A percentile compares a stretch with the other conserved stretches of the same genome.
Evolutionary conservation across 2,888 invertebrate species (phyloP).

Genomic region (Drosophila histrio): DNA sequence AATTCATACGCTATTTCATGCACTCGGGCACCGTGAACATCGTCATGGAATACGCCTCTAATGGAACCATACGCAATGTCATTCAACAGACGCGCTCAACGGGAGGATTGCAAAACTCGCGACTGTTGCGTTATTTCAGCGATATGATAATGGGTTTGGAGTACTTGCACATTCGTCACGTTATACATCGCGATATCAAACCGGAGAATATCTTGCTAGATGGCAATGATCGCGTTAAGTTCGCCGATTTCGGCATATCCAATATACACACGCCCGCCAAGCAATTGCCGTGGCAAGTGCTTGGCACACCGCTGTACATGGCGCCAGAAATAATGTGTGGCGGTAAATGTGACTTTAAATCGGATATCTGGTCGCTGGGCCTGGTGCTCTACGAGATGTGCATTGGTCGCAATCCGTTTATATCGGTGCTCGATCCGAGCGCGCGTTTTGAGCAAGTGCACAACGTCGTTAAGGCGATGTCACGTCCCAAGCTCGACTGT

Average conservation of each 20-base stretch:
- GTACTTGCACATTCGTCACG: conserved; percentile 83
- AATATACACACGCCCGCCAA: conserved; percentile 71
- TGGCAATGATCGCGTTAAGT: conserved; percentile 87
- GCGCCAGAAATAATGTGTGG: conserved; percentile 89
- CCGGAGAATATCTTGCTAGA: conserved; percentile 91
- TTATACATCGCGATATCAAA: conserved; percentile 88
- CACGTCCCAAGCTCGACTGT: conserved; percentile 65
- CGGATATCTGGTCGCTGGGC: conserved; percentile 90
- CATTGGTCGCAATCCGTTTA: conserved; percentile 78
- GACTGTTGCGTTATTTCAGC: conserved; percentile 83
- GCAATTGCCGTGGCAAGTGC: conserved; percentile 38
- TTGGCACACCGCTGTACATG: conserved; percentile 90
- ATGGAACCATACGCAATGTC: conserved; percentile 80
- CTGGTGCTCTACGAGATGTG: conserved; percentile 89
- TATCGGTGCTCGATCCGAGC: conserved; percentile 41
- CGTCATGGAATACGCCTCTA: conserved; percentile 82
- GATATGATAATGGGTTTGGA: conserved; percentile 84
- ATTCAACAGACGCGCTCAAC: conserved; percentile 46
- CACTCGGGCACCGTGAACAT: conserved; percentile 78
- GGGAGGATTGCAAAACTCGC: conserved; percentile 45
- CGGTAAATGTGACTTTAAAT: conserved; percentile 88
- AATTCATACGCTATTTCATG: conserved; percentile 78
- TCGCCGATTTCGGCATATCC: conserved; percentile 89
- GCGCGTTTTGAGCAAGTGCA: conserved; percentile 58
- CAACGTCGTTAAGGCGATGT: conserved; percentile 51